Evolutionary conservation across 2,888 invertebrate genomes (phyloP).

Genomic region (Napeogenes inachia): DNA sequence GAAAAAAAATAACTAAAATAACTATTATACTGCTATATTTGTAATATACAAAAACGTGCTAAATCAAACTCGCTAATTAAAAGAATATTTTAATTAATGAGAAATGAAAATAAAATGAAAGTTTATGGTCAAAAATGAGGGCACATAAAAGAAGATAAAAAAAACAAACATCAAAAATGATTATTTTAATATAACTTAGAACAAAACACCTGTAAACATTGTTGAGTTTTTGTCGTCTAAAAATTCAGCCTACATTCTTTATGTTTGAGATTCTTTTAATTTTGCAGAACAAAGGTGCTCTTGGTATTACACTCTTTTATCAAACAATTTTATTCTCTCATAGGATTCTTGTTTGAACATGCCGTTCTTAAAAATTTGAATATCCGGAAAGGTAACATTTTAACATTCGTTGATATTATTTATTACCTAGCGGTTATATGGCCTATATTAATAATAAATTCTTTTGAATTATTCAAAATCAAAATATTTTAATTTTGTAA

Average conservation of each 20-base stretch:
- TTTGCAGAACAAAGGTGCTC: slow-evolving; percentile 1
- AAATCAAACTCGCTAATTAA: too few relatives aligned
- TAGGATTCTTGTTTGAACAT: neutral
- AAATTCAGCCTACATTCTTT: slow-evolving; percentile 3
- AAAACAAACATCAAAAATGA: slow-evolving; percentile 3
- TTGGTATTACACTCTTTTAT: neutral
- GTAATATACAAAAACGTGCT: too few relatives aligned
- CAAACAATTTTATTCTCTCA: slow-evolving; percentile 1
- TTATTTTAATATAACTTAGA: slow-evolving; percentile 6
- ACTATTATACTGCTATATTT: too few relatives aligned
- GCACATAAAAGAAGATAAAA: neutral
- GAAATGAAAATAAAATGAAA: neutral
- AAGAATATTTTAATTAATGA: too few relatives aligned
- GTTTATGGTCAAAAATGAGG: neutral
- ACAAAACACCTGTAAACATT: slow-evolving; percentile 7
- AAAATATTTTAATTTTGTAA: too few relatives aligned
- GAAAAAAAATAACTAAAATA: too few relatives aligned
- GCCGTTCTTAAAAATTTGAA: too few relatives aligned
- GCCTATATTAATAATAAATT: too few relatives aligned
- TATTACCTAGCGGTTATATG: too few relatives aligned
- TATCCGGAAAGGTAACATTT: too few relatives aligned
- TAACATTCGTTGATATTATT: too few relatives aligned
- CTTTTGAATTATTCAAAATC: too few relatives aligned
- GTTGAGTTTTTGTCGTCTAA: slow-evolving; percentile 5
- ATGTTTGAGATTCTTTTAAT: neutral